Evolutionary conservation across 2,888 invertebrate species (phyloP), one percentile per base, ranked within the genome.

Genomic region (Diarsia dahlii): DNA sequence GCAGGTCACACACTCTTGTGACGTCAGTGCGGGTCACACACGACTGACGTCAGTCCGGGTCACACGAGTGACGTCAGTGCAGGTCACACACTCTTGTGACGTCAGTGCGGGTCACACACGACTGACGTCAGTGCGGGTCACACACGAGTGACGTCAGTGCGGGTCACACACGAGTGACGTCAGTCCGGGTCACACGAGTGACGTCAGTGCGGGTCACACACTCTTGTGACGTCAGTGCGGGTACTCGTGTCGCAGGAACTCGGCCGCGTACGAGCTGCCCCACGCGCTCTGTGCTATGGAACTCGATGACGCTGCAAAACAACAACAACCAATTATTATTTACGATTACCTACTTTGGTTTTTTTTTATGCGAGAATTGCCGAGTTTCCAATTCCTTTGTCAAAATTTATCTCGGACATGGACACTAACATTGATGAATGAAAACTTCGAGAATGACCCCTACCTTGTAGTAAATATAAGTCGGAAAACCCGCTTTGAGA

Each of bases 241-340:
- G 92, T 90, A 94, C 82, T 94, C 94, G 62, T 91, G 82, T 12
- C 94, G 91, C 77, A 94, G 89, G 85, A 84, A 84, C 82, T 84
- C 75, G 64, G 86, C 90, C 39, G 93, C 92, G 93, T 93, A 95
- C 5, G 94, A 91, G 81, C 91, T 91, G 73, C 93, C 92, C 94
- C 95, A 95, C 82, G 92, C 88, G 81, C 92, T 90, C 65, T 89
- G 84, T 23, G 88, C 80, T 52, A 87, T 80, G 4, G 89, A 87
- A 74, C 91, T 80, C 71, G 90, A 81, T n/a, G 91, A 87, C 6
- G 91, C 90, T 87, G 88, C 71, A 89, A 68, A 66, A 84, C 64
- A 63, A 6, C 12, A 13, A 48, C 3, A 46, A 48, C 5, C 63
- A 46, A 3, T 34, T 45, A 3, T 34, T 45, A 18, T n/a, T 34